phyloP scores from a whole-genome alignment of 2,113 vertebrate genomes.

The Ciconia boyciana region DNA sequence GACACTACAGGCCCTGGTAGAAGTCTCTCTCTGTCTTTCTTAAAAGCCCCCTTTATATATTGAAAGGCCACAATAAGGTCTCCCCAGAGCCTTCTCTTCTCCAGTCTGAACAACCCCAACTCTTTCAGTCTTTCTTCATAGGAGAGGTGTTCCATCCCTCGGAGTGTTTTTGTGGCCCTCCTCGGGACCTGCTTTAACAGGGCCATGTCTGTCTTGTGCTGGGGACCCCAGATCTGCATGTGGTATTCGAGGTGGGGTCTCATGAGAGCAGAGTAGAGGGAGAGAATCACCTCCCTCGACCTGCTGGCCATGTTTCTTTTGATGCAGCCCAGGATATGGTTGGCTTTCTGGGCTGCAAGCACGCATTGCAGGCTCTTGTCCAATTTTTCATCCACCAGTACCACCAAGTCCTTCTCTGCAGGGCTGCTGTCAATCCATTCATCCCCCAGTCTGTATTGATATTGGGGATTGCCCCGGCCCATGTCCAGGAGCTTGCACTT shows the following conservation, averaged over 20 bases:
- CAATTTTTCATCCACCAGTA: neutral
- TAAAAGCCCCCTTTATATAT: neutral
- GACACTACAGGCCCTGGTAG: neutral
- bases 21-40: neutral
- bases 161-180: neutral
- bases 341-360: neutral
- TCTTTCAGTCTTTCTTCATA: neutral
- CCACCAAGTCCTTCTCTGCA: neutral
- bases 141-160: neutral
- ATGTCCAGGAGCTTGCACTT: fast-evolving
- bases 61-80: neutral
- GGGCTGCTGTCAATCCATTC: neutral
- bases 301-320: neutral
- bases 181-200: neutral
- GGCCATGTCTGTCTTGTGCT: neutral
- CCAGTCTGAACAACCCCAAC: neutral
- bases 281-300: neutral
- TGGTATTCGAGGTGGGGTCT: neutral
- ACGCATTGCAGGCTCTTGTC: fast-evolving
- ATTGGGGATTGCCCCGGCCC: neutral
- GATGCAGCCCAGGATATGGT: neutral
- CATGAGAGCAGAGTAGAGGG: neutral
- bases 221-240: neutral
- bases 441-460: neutral
- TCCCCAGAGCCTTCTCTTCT: neutral